These are phyloP conservation scores for Xerus rutilus DNA, from an alignment of 2,797 vertebrate genomes.

Conservation along the genomic window DNA sequence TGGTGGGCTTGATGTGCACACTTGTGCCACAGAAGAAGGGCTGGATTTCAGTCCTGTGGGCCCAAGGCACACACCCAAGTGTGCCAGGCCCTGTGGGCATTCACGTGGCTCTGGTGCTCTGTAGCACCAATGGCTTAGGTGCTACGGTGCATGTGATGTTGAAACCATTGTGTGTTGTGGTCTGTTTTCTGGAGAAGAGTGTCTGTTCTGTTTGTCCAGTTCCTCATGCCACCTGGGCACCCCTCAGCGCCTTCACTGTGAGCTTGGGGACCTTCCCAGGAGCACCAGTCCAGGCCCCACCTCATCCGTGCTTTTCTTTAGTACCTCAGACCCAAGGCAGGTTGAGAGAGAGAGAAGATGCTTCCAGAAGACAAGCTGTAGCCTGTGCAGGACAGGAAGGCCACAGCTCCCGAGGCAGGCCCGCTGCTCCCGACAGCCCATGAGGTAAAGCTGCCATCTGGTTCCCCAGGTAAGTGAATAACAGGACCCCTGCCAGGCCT, in stretches of 20 bases:
- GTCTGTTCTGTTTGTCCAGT: background rate
- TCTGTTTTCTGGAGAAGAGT: background rate
- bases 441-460: background rate
- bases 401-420: background rate
- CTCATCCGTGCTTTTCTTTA: rapidly evolving
- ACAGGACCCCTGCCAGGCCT: background rate
- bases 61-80: background rate
- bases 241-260: background rate
- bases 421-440: rapidly evolving
- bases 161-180: rapidly evolving
- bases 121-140: rapidly evolving
- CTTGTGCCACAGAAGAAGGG: rapidly evolving
- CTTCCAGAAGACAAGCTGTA: background rate
- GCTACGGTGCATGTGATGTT: background rate
- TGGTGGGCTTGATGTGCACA: background rate
- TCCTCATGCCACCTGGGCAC: background rate
- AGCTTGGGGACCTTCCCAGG: background rate
- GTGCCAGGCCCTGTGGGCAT: rapidly evolving
- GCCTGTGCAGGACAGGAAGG: background rate
- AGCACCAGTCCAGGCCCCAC: background rate
- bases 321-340: background rate
- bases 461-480: background rate
- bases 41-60: background rate
- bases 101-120: background rate
- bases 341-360: rapidly evolving